Base-by-base conservation (phyloP, 2,797 vertebrate genomes). In the Phylloscopus collybita region DNA sequence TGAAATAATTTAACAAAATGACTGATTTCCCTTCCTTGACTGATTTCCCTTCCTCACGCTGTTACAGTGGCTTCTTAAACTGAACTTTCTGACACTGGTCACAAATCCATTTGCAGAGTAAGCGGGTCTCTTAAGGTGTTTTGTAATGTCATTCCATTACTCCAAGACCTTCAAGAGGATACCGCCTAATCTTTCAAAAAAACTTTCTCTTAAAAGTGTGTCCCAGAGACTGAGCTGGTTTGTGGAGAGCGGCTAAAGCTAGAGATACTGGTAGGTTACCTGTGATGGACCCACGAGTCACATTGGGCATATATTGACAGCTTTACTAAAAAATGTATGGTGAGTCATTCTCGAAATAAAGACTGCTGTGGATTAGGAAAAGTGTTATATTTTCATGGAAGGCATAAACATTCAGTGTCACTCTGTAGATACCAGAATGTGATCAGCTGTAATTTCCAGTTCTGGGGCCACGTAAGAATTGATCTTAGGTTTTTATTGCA, bases 91-190 rank as follows among this genome's bases (percentile, higher is more conserved):
- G 1, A 45, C 9, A 32, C 25, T 13, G 30, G 9, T 60, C 49
- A 86, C n/a, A 78, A 90, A 74, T 29, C 4, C 15, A 25, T 40
- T 74, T 74, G 56, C 60, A 64, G 49, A 1, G 0, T 38, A 70
- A 85, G 8, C 0, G 0, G 10, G 20, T 8, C 29, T 30, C 19
- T 80, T 49, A 76, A 51, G 2, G 23, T 23, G 14, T 44, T 70
- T 11, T 5, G 1, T 29, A 57, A 61, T n/a, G 32, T 29, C 26
- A 30, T 34, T 76, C 29, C 29, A 61, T 38, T 87, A 54, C 16
- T 80, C 25, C 47, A 72, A 61, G 45, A 70, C 42, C 9, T 87
- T 79, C 51, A 69, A 62, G 44, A 69, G 21, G 53, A 69, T 18
- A 38, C 12, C 78, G 65, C 9, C 54, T 34, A 61, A 69, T 78